Base-by-base conservation (phyloP, 2,113 vertebrate species). In the Hippocampus guttulatus region DNA sequence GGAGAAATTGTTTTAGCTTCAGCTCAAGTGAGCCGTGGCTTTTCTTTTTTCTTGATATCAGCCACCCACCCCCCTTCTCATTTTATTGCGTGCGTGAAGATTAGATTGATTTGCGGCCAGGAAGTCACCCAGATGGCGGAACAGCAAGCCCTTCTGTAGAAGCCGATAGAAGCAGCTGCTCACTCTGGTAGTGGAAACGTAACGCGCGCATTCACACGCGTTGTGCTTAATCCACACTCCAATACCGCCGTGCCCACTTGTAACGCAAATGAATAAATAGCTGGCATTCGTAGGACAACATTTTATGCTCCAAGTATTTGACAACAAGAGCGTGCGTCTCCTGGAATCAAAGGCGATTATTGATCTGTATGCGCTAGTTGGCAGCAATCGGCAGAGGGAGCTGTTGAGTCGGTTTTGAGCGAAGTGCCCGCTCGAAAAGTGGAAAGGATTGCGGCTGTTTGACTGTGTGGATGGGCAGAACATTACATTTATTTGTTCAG, bases 81-180 rank as follows among this genome's bases (percentile, higher is more conserved):
- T 85, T 83, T 88, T 83, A 84, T 80, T 80, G 76, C 77, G 55
- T 68, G 75, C 81, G 76, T 85, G 81, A 80, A 87, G 86, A 87
- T 90, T 84, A 89, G 86, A 88, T 79, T 80, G 83, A 89, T 89
- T 84, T 86, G 62, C 84, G 85, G 85, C 84, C 86, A 90, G 87
- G 76, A 61, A 86, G 88, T 89, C 81, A 73, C 79, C 84, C 90
- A 90, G 88, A 89, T 89, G 88, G 90, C 83, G 75, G 80, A 90
- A 84, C 90, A 89, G 88, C 88, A 88, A 86, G 88, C 78, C 75
- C 83, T 88, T 88, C 88, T 88, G 88, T 84, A 89, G 77, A 84
- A 80, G 76, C 86, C 41, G 73, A 81, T 78, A 78, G 64, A 86
- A 88, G 82, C 90, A 90, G 88, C 84, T 89, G 88, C 83, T 89